A percentile compares a stretch with the other conserved stretches of the same genome.
phyloP scores from a whole-genome alignment of 1,140 invertebrate genomes.

The Lasaia peninsularis region DNA sequence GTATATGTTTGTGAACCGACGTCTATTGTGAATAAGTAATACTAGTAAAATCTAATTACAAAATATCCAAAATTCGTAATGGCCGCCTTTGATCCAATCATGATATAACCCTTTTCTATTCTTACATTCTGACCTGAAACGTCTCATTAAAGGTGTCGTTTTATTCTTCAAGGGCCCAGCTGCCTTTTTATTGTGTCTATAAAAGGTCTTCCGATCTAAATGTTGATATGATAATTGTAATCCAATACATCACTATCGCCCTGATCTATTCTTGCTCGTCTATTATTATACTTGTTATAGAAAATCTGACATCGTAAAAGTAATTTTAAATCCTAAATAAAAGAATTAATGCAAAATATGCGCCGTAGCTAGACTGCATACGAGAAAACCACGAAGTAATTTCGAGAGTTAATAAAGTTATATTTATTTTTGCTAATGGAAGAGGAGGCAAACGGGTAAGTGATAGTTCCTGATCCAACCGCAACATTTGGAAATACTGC shows the following conservation, averaged over 20 bases:
- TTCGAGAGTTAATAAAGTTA: too few relatives aligned
- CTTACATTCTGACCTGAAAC: slow-evolving; percentile 46
- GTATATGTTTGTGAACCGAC: too few relatives aligned
- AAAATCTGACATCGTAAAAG: too few relatives aligned
- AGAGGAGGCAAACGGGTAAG: too few relatives aligned
- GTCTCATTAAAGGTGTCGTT: slow-evolving; percentile 64
- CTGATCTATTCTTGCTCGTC: slow-evolving; percentile 40
- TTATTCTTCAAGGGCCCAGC: slow-evolving; percentile 50
- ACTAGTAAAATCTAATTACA: neutral
- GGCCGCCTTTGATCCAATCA: slow-evolving; percentile 40
- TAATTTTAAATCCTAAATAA: too few relatives aligned
- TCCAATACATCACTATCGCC: slow-evolving; percentile 57
- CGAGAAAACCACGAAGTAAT: too few relatives aligned
- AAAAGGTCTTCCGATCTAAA: slow-evolving; percentile 54
- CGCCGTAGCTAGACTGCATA: too few relatives aligned
- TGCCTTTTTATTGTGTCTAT: slow-evolving; percentile 59
- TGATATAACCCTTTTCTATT: slow-evolving; percentile 45
- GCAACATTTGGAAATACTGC: too few relatives aligned
- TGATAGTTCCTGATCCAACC: too few relatives aligned
- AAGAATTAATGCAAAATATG: too few relatives aligned
- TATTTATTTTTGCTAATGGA: too few relatives aligned
- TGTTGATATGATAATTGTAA: slow-evolving; percentile 66
- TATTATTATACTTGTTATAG: slow-evolving; percentile 24
- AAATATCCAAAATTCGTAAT: slow-evolving; percentile 19
- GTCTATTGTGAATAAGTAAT: too few relatives aligned